Base-by-base conservation (phyloP, 1,140 invertebrate genomes). In the Lepidostoma basale region DNA sequence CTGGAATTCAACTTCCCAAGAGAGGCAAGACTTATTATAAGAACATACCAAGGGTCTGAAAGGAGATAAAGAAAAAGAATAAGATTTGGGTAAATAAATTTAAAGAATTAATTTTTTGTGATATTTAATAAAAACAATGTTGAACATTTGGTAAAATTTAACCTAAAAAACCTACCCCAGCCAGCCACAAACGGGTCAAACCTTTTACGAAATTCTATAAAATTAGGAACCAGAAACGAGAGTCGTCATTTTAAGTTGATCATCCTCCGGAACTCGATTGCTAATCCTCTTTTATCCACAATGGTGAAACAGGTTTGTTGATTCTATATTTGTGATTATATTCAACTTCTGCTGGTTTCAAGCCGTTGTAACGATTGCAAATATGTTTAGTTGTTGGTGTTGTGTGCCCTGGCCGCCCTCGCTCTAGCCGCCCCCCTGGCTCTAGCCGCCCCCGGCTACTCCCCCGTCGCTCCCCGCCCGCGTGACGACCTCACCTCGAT, bases 141-240 rank as follows among this genome's bases (percentile, higher is more conserved):
- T n/a, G n/a, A n/a, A n/a, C n/a, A n/a, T n/a, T n/a, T n/a, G n/a
- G n/a, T n/a, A n/a, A n/a, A n/a, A n/a, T n/a, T n/a, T n/a, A n/a
- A n/a, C n/a, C n/a, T n/a, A n/a, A n/a, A n/a, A n/a, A n/a, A n/a
- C n/a, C n/a, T n/a, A n/a, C n/a, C n/a, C n/a, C n/a, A n/a, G n/a
- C n/a, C 45, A 47, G 9, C 33, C 54, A 30, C 54, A 36, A 9
- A 42, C 64, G 22, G 42, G 64, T 39, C 33, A 28, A 54, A 30
- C 39, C 52, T 64, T 66, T 66, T 66, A 28, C 33, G 49, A 42
- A 58, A 66, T 58, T 58, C 14, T 66, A 66, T 66, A 66, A 58
- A 66, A 66, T 66, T 56, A 56, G 6, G 64, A 18, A 39, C 30
- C 28, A 10, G 18, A 18, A n/a, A 25, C 36, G 26, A 28, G 26